These are phyloP conservation scores for Acromyrmex echinatior DNA, from an alignment of 1,140 invertebrate species.

Conservation along the genomic window DNA sequence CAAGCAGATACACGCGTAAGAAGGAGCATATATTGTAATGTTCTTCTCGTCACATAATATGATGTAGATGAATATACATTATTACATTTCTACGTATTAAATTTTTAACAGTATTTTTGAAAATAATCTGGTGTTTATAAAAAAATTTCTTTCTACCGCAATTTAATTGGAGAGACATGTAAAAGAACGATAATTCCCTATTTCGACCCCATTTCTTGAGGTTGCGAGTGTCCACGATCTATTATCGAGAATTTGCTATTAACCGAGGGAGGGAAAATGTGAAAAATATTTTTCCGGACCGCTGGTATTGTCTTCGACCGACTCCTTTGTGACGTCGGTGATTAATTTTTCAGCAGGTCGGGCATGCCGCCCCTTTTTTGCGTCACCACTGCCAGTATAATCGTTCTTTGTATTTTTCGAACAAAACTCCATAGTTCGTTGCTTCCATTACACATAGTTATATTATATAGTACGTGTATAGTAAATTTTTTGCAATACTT, in stretches of 20 bases:
- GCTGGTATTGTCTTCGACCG: conserved; percentile 76
- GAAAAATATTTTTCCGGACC: conserved; percentile 80
- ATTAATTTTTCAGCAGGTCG: conserved; percentile 80
- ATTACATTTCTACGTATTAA: background rate
- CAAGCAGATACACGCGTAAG: background rate
- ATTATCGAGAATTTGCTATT: conserved; percentile 71
- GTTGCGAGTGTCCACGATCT: conserved; percentile 64
- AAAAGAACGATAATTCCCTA: conserved; percentile 28
- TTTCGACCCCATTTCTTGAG: conserved; percentile 29
- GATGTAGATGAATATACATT: background rate
- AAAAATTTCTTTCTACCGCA: background rate
- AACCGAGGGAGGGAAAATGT: conserved; percentile 63
- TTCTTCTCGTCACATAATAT: background rate
- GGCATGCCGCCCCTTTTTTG: conserved; percentile 63
- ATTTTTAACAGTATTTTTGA: background rate
- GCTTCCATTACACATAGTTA: conserved; percentile 61
- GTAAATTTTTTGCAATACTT: conserved; percentile 31
- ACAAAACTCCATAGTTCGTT: conserved; percentile 61
- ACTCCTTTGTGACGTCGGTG: conserved; percentile 74
- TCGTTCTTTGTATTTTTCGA: conserved; percentile 66
- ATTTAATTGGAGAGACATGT: background rate
- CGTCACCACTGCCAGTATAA: conserved; percentile 34
- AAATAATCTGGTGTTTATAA: background rate
- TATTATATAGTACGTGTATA: conserved; percentile 46
- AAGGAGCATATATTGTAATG: background rate